Conservation (phyloP, 2,888 invertebrate genomes). For the Vesta saturnalis region DNA sequence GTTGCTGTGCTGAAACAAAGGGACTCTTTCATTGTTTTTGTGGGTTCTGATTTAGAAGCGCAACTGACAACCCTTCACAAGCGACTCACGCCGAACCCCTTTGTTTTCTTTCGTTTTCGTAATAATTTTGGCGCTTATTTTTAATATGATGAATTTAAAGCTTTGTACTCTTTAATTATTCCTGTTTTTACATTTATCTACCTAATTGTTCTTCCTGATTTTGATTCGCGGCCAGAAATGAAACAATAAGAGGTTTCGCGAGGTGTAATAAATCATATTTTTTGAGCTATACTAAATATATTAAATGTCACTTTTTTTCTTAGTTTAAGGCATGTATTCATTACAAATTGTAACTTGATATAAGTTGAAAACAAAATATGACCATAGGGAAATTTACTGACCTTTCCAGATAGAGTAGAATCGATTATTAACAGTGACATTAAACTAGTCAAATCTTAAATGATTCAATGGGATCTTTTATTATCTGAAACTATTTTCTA, state of each 20-base stretch:
- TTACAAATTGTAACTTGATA: slow-evolving; percentile 54
- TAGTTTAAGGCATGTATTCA: slow-evolving; percentile 53
- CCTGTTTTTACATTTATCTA: slow-evolving; percentile 63
- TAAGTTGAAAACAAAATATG: slow-evolving; percentile 40
- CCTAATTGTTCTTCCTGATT: slow-evolving; percentile 63
- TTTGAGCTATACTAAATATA: slow-evolving; percentile 51
- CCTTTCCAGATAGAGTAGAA: slow-evolving; percentile 21
- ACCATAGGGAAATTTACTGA: slow-evolving; percentile 33
- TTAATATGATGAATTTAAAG: slow-evolving; percentile 64
- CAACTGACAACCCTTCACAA: slow-evolving; percentile 62
- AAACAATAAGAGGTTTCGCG: slow-evolving; percentile 59
- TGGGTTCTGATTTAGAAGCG: slow-evolving; percentile 57
- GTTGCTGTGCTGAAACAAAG: slow-evolving; percentile 56
- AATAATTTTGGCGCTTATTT: slow-evolving; percentile 62
- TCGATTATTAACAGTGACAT: slow-evolving; percentile 29
- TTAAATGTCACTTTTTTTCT: slow-evolving; percentile 49
- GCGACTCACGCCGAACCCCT: slow-evolving; percentile 56
- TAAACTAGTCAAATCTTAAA: slow-evolving; percentile 18
- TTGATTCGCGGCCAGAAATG: slow-evolving; percentile 44
- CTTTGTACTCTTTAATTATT: slow-evolving; percentile 64
- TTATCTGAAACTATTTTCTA: slow-evolving; percentile 1
- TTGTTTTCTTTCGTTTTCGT: slow-evolving; percentile 62
- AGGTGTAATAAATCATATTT: slow-evolving; percentile 61
- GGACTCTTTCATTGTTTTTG: slow-evolving; percentile 64
- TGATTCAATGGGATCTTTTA: slow-evolving; percentile 26